Conservation (phyloP, 2,888 invertebrate genomes). For the Oasisia sp. region DNA sequence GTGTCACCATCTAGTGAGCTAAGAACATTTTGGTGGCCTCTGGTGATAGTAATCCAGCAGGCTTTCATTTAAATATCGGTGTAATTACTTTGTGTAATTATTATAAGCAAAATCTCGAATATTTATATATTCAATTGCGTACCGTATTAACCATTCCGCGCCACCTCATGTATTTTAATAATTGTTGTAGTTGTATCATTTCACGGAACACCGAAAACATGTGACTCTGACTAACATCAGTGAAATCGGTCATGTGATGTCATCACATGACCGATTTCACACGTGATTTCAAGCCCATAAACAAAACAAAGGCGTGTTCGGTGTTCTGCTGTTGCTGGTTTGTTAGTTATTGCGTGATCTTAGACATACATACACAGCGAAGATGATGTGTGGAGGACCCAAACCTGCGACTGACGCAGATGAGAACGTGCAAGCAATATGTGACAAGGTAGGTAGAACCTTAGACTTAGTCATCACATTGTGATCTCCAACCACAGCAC, state of each 20-base stretch:
- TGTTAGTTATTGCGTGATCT: background rate
- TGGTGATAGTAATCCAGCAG: no score
- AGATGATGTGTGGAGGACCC: slow-evolving; percentile 41
- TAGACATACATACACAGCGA: background rate
- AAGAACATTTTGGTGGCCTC: no score
- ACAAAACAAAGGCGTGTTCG: background rate
- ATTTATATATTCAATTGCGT: no score
- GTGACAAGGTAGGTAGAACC: slow-evolving; percentile 40
- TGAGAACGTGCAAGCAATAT: slow-evolving; percentile 38
- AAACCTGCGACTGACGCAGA: slow-evolving; percentile 35
- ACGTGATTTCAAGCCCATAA: background rate
- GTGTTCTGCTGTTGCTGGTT: background rate
- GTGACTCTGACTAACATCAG: background rate
- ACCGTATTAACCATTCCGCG: background rate
- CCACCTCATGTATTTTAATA: background rate
- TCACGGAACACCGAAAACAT: background rate
- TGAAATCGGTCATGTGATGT: no score
- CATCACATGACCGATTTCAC: background rate
- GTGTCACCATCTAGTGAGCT: no score
- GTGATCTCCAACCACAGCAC: no score
- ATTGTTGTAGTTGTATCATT: background rate
- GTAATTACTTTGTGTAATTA: no score
- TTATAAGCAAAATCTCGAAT: no score
- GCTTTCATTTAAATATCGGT: no score
- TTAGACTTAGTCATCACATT: background rate